Base-by-base conservation (phyloP, 2,888 invertebrate genomes). In the Chelonus formosanus region DNA sequence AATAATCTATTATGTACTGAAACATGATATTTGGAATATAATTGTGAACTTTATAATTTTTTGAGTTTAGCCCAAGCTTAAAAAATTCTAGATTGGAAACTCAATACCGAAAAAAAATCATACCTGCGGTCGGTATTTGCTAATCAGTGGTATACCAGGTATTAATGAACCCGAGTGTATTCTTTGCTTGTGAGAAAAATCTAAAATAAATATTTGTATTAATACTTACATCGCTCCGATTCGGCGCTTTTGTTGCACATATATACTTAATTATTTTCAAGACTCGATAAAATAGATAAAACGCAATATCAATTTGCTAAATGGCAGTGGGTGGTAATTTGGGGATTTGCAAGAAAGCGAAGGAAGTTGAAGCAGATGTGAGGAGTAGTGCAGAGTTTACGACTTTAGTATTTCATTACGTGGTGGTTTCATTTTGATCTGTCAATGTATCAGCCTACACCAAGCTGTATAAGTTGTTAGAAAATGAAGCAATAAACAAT, bases 271-370 rank as follows among this genome's bases (percentile, higher is more conserved):
- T 54, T 53, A 53, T 53, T 53, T 44, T 61, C 10, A 32, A 43
- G 43, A 44, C 53, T 61, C 53, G 35, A 61, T 44, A 61, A 61
- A 61, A 61, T 53, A 52, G 53, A 43, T 61, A 32, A 61, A 53
- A 34, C 40, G 53, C 48, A 48, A 7, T 52, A 31, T 52, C 5
- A 31, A 52, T 32, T 52, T 40, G 40, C 40, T 35, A 44, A 58
- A 61, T 44, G 44, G 61, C 44, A 54, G 50, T 61, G 44, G 53
- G 32, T 61, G 53, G 52, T 53, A 53, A 53, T 61, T 61, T 61
- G n/a, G 44, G 44, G 32, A 61, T 53, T n/a, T 53, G 8, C 8
- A 7, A 40, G 6, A 32, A 53, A 8, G 44, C 40, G 31, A 52
- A 32, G 10, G 45, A 58, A 58, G 58, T 58, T 20, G 20, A 20